These are phyloP conservation scores for Neopelma chrysocephalum DNA, from an alignment of 2,797 vertebrate species.

Conservation along the genomic window DNA sequence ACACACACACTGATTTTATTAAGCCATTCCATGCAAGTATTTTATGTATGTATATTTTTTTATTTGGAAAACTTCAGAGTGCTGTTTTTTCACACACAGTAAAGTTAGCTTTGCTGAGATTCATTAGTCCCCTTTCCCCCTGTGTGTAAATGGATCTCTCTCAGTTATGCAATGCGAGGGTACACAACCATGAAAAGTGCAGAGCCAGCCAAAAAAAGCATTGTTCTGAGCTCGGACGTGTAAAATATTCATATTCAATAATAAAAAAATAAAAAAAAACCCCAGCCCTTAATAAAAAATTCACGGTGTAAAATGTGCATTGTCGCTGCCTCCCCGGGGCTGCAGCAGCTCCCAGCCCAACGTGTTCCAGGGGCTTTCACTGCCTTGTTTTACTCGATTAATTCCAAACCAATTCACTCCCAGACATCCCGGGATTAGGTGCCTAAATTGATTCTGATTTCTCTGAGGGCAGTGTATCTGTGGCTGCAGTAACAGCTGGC, in stretches of 20 bases:
- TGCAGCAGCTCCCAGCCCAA: conserved; percentile 9
- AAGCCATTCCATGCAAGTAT: not conserved
- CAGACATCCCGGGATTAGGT: not conserved
- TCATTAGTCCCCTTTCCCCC: conserved; percentile 67
- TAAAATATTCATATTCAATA: conserved; percentile 69
- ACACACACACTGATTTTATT: conserved; percentile 10
- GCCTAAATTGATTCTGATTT: conserved; percentile 3
- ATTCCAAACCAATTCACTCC: conserved; percentile 45
- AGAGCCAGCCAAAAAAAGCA: conserved; percentile 76
- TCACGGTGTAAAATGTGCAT: conserved; percentile 21
- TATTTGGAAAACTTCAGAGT: conserved; percentile 65
- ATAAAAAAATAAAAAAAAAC: not conserved
- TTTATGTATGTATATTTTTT: not conserved
- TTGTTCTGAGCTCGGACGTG: conserved; percentile 58
- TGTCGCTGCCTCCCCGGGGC: conserved; percentile 31
- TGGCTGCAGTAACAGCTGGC: not conserved
- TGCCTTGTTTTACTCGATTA: conserved; percentile 25
- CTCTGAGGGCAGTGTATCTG: not conserved
- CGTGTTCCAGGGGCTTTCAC: not conserved
- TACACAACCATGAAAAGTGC: conserved; percentile 63
- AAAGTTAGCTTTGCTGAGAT: conserved; percentile 62
- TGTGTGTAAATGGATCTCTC: conserved; percentile 75
- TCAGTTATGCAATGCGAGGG: conserved; percentile 71
- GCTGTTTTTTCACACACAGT: conserved; percentile 51
- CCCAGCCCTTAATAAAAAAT: conserved; percentile 51